Base-by-base conservation (phyloP, 2,113 vertebrate genomes). In the Enhydra lutris region DNA sequence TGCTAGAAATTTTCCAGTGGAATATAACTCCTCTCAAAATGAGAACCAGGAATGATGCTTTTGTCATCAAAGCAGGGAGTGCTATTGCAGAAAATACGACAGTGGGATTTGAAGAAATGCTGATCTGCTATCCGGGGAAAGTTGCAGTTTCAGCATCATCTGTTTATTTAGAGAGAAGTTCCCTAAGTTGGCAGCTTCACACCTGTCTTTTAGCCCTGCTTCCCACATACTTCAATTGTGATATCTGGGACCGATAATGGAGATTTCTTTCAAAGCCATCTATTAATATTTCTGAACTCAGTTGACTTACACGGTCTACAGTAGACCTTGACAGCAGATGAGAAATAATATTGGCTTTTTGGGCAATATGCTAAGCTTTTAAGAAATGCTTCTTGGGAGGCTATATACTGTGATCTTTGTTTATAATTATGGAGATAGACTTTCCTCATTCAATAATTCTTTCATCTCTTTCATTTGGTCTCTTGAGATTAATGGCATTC, bases 71-170 rank as follows among this genome's bases (percentile, higher is more conserved):
- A 84, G 34, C 55, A 65, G 79, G 71, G 61, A 78, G 71, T 84
- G 65, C 89, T 89, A 18, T 45, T 89, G 89, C 97, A 36, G 93
- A 95, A 97, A 95, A 82, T 89, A 79, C 10, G 63, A 78, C 85
- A 36, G 15, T n/a, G 42, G 80, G 90, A 96, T 95, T 47, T 89
- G 73, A 93, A 95, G 86, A 97, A 96, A 86, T n/a, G 86, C 96
- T 92, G 93, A 94, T 87, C 47, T 52, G 89, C 92, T 76, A 6
- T 83, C 24, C 18, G 34, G 23, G 4, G 36, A 69, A 45, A 59
- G 29, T 61, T 86, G 78, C 93, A 67, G 18, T 90, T 94, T 97
- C 83, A 95, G 78, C 86, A n/a, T 0, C 52, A 50, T 42, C 34
- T 4, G 8, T 80, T 89, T 93, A 76, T 79, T 89, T 42, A 47